phyloP scores from a whole-genome alignment of 1,140 invertebrate species.

The Apis dorsata region DNA sequence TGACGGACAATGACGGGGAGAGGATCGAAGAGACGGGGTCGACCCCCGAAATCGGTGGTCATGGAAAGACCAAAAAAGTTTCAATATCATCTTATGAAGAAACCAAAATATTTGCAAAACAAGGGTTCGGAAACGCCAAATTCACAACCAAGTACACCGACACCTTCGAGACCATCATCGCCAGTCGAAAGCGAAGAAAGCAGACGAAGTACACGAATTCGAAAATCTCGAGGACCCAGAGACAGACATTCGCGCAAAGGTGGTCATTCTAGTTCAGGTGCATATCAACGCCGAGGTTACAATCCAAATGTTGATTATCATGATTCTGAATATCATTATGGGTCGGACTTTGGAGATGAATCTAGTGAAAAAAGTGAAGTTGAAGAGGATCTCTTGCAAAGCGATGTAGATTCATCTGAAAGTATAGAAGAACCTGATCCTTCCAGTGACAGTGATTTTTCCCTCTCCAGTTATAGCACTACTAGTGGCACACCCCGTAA shows the following conservation, averaged over 20 bases:
- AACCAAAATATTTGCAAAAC: slow-evolving; percentile 92
- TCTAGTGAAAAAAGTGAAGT: slow-evolving; percentile 89
- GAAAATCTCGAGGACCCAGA: slow-evolving; percentile 69
- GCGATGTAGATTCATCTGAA: slow-evolving; percentile 84
- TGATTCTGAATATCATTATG: slow-evolving; percentile 94
- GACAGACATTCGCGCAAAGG: slow-evolving; percentile 84
- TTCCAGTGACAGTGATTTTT: slow-evolving; percentile 91
- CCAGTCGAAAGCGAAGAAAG: slow-evolving; percentile 87
- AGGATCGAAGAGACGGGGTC: slow-evolving; percentile 91
- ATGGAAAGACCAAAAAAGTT: slow-evolving; percentile 91
- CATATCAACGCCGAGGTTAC: slow-evolving; percentile 85
- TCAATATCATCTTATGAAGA: slow-evolving; percentile 93
- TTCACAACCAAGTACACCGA: slow-evolving; percentile 87
- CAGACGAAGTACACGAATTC: slow-evolving; percentile 82
- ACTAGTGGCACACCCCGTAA: slow-evolving; percentile 84
- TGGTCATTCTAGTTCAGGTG: slow-evolving; percentile 81
- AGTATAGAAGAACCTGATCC: slow-evolving; percentile 84
- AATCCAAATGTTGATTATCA: slow-evolving; percentile 88
- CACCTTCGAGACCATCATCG: slow-evolving; percentile 86
- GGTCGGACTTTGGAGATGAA: slow-evolving; percentile 92
- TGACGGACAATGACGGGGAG: slow-evolving; percentile 87
- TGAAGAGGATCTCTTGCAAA: slow-evolving; percentile 85
- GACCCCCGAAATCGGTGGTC: slow-evolving; percentile 92
- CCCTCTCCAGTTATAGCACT: slow-evolving; percentile 88
- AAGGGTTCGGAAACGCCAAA: slow-evolving; percentile 84